These are phyloP conservation scores for Greenwoodochromis staneri DNA, from an alignment of 2,113 vertebrate species.

Conservation along the genomic window DNA sequence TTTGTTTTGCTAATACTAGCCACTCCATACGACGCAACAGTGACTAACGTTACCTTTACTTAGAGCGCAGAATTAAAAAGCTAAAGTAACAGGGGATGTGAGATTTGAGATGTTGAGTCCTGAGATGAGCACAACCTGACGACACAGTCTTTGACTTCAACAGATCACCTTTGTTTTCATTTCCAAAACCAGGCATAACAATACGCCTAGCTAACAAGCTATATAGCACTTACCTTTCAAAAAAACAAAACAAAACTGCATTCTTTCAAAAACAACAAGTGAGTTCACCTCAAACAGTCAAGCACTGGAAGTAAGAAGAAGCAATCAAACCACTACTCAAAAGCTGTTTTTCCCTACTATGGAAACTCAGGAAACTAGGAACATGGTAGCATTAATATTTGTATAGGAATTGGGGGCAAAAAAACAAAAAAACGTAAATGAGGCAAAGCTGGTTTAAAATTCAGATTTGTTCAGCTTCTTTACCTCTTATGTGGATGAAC, in stretches of 20 bases:
- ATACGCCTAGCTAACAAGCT: not conserved
- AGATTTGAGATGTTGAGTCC: too few species aligned
- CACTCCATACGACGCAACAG: rapidly evolving
- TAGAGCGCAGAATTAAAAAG: not conserved
- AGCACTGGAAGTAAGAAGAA: not conserved
- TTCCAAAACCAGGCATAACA: not conserved
- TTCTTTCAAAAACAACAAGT: not conserved
- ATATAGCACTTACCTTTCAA: not conserved
- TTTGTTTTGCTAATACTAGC: rapidly evolving
- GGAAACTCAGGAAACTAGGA: not conserved
- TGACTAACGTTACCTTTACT: not conserved
- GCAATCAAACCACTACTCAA: not conserved
- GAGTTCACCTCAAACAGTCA: not conserved
- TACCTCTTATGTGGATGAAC: not conserved
- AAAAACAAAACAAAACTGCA: not conserved
- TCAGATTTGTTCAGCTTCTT: not conserved
- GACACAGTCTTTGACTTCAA: not conserved
- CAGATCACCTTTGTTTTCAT: not conserved
- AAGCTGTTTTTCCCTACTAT: rapidly evolving
- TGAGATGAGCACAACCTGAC: not conserved
- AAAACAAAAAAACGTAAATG: rapidly evolving
- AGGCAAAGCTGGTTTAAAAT: not conserved
- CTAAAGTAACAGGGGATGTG: not conserved
- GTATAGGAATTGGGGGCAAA: not conserved
- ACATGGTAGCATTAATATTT: not conserved